Base-by-base conservation (phyloP, 2,888 invertebrate species). In the Brachyptera risi region DNA sequence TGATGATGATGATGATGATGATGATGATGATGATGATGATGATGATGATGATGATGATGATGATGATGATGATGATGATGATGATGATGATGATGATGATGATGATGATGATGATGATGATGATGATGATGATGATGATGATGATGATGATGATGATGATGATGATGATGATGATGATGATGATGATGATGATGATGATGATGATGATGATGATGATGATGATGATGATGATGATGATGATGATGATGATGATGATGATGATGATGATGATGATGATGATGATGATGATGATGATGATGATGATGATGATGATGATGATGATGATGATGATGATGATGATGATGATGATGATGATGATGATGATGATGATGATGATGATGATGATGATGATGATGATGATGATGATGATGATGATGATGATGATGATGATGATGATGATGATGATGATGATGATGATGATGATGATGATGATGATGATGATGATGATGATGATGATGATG, bases 11-110 rank as follows among this genome's bases (percentile, higher is more conserved):
- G 23, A 51, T 51, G 23, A 17, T 51, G 23, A 51, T 51, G 23
- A 51, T 51, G 23, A 51, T 51, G 23, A 51, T 51, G 23, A 51
- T 51, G 23, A 51, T 51, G 23, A 51, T 51, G 23, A 51, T 51
- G 23, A 51, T 51, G 23, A 51, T 51, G 23, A 51, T 51, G 23
- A 51, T 51, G 23, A 24, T 51, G 23, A 51, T 51, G 23, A 24
- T 51, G 23, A 51, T 51, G 23, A 24, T 51, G 23, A 51, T 51
- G 23, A 24, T 51, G 23, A 51, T 21, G 51, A 24, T 17, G 23
- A 17, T 51, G 23, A 24, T 51, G 23, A 51, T 51, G 23, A 51
- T 24, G 23, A 51, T 51, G 23, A 51, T 51, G 23, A 51, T 51
- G 23, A 51, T 51, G 23, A 51, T 24, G 23, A 51, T 51, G 23